These are phyloP conservation scores for Paratilapia polleni DNA, from an alignment of 2,113 vertebrate genomes.

Conservation along the genomic window DNA sequence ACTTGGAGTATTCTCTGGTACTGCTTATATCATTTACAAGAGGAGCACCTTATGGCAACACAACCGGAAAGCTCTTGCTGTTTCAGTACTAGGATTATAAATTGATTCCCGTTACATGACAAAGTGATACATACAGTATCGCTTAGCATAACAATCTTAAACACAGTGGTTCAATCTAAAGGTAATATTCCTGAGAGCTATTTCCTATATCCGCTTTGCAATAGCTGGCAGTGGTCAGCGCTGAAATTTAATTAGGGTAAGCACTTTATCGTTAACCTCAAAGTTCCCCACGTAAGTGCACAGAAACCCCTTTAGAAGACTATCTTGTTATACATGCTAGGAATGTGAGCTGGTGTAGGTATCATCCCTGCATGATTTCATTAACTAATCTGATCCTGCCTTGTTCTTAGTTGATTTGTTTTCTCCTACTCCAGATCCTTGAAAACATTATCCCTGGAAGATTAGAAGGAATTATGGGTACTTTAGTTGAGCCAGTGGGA, in stretches of 20 bases:
- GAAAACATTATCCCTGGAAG: slow-evolving; percentile 75
- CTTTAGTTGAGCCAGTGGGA: slow-evolving; percentile 73
- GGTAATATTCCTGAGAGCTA: slow-evolving; percentile 63
- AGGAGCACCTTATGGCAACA: neutral
- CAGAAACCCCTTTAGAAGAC: slow-evolving; percentile 42
- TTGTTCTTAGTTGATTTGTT: slow-evolving; percentile 73
- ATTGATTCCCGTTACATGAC: slow-evolving; percentile 36
- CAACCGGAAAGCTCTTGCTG: neutral
- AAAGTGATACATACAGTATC: slow-evolving; percentile 19
- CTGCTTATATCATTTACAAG: slow-evolving; percentile 19
- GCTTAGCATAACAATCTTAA: slow-evolving; percentile 52
- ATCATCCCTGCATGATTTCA: slow-evolving; percentile 58
- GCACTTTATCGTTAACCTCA: slow-evolving; percentile 61
- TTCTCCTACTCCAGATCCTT: slow-evolving; percentile 68
- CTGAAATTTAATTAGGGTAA: slow-evolving; percentile 67
- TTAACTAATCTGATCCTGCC: slow-evolving; percentile 70
- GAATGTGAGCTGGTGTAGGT: slow-evolving; percentile 47
- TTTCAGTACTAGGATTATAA: slow-evolving; percentile 31
- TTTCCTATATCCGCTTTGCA: slow-evolving; percentile 49
- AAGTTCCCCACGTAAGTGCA: slow-evolving; percentile 48
- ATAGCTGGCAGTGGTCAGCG: slow-evolving; percentile 61
- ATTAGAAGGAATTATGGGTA: slow-evolving; percentile 77
- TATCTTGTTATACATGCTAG: slow-evolving; percentile 53
- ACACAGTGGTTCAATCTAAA: slow-evolving; percentile 45
- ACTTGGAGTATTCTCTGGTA: slow-evolving; percentile 24